A percentile compares a stretch with the other conserved stretches of the same genome.
phyloP scores from a whole-genome alignment of 37 sponge, comb jelly and placozoan genomes.

The Mnemiopsis leidyi region DNA sequence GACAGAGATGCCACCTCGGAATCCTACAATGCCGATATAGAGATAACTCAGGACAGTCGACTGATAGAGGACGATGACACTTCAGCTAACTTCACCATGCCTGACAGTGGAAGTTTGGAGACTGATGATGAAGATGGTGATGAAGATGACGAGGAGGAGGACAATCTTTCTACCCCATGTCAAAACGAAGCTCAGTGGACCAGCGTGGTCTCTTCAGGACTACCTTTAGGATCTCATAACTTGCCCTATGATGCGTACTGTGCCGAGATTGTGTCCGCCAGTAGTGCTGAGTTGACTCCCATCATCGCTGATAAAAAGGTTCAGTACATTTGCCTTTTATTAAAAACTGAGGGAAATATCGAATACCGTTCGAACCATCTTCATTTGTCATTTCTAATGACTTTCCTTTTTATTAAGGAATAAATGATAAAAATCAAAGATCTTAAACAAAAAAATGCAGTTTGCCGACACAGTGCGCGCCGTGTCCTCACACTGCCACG shows the following conservation, averaged over 20 bases:
- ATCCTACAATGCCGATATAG: conserved; percentile 30
- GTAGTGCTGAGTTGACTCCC: conserved; percentile 51
- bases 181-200: conserved; percentile 14
- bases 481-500: not conserved
- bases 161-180: conserved; percentile 26
- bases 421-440: too few relatives aligned
- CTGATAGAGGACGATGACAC: conserved; percentile 22
- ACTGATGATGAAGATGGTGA: not conserved
- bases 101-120: not conserved
- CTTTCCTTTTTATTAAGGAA: too few relatives aligned
- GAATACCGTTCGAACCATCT: too few relatives aligned
- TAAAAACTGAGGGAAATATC: not conserved
- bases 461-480: not conserved
- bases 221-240: not conserved
- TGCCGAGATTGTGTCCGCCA: conserved; percentile 60
- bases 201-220: not conserved
- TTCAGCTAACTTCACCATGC: conserved; percentile 1
- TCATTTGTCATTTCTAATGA: too few relatives aligned
- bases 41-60: not conserved
- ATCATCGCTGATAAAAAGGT: conserved; percentile 9
- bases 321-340: not conserved
- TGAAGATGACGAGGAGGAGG: conserved; percentile 32
- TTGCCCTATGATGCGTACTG: not conserved
- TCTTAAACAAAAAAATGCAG: too few relatives aligned
- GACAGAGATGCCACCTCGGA: conserved; percentile 14